These are phyloP conservation scores for Enteromius treurensis DNA, from an alignment of 2,797 vertebrate genomes.

Conservation along the genomic window DNA sequence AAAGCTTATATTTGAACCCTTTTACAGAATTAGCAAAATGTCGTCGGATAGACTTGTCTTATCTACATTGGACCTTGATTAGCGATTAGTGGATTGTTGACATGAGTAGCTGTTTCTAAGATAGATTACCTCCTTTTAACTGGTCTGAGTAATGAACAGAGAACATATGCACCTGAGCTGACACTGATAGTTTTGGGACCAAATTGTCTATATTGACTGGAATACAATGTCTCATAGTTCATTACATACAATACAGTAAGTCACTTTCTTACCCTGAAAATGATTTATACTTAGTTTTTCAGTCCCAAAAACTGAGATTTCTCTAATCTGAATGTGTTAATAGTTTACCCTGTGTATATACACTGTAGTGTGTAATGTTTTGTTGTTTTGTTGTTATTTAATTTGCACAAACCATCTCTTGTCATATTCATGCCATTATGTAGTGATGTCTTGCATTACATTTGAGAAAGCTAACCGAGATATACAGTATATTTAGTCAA, in stretches of 20 bases:
- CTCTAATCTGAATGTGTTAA: slow-evolving; percentile 26
- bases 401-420: slow-evolving; percentile 42
- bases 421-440: slow-evolving; percentile 50
- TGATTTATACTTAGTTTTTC: not conserved
- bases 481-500: slow-evolving; percentile 12
- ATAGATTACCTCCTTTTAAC: slow-evolving; percentile 29
- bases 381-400: slow-evolving; percentile 48
- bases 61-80: slow-evolving; percentile 22
- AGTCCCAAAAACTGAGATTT: slow-evolving; percentile 20
- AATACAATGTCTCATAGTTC: slow-evolving; percentile 29
- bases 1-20: not conserved
- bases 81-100: slow-evolving; percentile 17
- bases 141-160: slow-evolving; percentile 10
- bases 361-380: slow-evolving; percentile 47
- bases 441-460: slow-evolving; percentile 39
- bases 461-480: slow-evolving; percentile 38
- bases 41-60: not conserved
- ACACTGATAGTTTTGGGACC: slow-evolving; percentile 47
- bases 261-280: not conserved
- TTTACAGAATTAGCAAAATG: not conserved
- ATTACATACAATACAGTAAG: slow-evolving; percentile 24
- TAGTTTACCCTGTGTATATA: slow-evolving; percentile 47
- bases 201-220: slow-evolving; percentile 51
- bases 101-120: slow-evolving; percentile 9
- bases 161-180: slow-evolving; percentile 32